phyloP scores from a whole-genome alignment of 2,888 invertebrate genomes.

The Pyrgus malvae region DNA sequence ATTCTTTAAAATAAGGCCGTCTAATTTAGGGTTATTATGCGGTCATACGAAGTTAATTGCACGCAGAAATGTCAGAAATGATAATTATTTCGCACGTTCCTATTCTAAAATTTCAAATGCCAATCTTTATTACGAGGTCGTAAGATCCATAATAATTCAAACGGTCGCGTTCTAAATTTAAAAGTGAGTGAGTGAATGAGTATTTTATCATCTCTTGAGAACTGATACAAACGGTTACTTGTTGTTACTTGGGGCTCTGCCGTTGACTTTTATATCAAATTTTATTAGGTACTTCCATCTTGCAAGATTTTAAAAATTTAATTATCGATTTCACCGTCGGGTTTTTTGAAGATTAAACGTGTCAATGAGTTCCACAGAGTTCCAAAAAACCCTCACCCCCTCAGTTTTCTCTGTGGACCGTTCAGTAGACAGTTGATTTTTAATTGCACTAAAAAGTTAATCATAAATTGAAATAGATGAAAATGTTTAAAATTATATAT shows the following conservation, averaged over 20 bases:
- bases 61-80: slow-evolving; percentile 51
- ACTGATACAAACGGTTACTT: slow-evolving; percentile 20
- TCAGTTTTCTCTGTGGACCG: no score
- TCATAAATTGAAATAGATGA: no score
- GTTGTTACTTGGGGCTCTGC: background rate
- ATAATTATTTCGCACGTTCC: slow-evolving; percentile 61
- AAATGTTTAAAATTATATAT: no score
- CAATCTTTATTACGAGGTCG: slow-evolving; percentile 21
- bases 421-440: no score
- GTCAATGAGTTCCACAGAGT: no score
- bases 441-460: no score
- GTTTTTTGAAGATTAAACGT: no score
- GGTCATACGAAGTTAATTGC: slow-evolving; percentile 41
- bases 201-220: slow-evolving; percentile 13
- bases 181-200: slow-evolving; percentile 20
- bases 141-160: slow-evolving; percentile 22
- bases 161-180: slow-evolving; percentile 27
- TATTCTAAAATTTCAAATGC: slow-evolving; percentile 41
- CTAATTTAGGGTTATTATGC: background rate
- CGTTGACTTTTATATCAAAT: background rate
- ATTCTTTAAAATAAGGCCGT: background rate
- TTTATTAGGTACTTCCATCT: background rate
- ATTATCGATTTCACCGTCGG: no score
- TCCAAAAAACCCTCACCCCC: no score
- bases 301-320: no score